Percentiles rank a stretch among this genome's conserved stretches.
Conservation (phyloP, 2,888 invertebrate genomes). For the Rhimphoctona megacephalus region DNA sequence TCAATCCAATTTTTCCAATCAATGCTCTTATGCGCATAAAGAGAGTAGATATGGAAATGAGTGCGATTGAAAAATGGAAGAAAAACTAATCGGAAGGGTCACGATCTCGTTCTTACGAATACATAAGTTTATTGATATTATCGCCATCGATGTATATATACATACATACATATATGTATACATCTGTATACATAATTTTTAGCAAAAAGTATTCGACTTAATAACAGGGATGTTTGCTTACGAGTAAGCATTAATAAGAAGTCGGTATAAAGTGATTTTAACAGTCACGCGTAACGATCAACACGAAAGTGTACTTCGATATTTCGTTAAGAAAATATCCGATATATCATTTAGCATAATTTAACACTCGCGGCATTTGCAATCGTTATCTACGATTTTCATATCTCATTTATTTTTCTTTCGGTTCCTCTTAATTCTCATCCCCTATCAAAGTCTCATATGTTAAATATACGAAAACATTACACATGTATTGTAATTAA, state of each 20-base stretch:
- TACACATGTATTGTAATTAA: slow-evolving; percentile 31
- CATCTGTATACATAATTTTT: slow-evolving; percentile 67
- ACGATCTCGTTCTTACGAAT: slow-evolving; percentile 63
- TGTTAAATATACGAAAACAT: slow-evolving; percentile 42
- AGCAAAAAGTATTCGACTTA: slow-evolving; percentile 47
- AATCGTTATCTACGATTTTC: slow-evolving; percentile 37
- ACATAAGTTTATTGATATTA: slow-evolving; percentile 66
- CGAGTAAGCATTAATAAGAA: slow-evolving; percentile 53
- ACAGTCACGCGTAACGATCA: slow-evolving; percentile 35
- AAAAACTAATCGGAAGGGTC: slow-evolving; percentile 45
- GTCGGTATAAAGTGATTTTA: slow-evolving; percentile 33
- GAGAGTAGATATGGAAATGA: not conserved
- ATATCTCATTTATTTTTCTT: slow-evolving; percentile 17
- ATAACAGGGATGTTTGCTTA: slow-evolving; percentile 38
- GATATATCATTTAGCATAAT: slow-evolving; percentile 28
- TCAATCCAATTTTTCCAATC: slow-evolving; percentile 66
- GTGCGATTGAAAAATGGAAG: not conserved
- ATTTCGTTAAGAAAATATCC: slow-evolving; percentile 47
- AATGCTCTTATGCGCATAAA: slow-evolving; percentile 8
- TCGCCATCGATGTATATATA: slow-evolving; percentile 69
- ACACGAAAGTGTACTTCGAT: slow-evolving; percentile 48
- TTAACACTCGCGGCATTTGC: slow-evolving; percentile 38
- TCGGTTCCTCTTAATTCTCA: slow-evolving; percentile 13
- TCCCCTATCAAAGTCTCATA: slow-evolving; percentile 52
- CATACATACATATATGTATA: slow-evolving; percentile 56